Conservation (phyloP, 2,888 invertebrate species). For the Volucella inflata region DNA sequence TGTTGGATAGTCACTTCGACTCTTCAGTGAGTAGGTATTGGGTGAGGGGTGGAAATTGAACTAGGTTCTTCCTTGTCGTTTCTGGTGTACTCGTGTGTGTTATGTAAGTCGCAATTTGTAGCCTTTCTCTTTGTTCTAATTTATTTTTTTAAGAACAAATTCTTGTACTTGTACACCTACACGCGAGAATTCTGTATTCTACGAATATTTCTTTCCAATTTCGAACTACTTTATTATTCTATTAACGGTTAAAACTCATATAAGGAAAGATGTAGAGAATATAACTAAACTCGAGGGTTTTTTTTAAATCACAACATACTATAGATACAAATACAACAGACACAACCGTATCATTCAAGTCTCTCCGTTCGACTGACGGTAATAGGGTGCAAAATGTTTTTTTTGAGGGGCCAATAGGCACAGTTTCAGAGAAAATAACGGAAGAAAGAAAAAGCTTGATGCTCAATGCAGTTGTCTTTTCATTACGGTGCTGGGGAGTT, state of each 20-base stretch:
- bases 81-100: constrained; percentile 39
- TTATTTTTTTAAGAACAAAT: constrained; percentile 2
- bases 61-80: constrained; percentile 26
- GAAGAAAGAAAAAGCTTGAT: constrained; percentile 38
- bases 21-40: background rate
- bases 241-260: background rate
- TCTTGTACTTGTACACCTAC: constrained; percentile 10
- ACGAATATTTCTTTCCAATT: background rate
- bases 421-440: constrained; percentile 13
- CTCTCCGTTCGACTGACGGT: constrained; percentile 54
- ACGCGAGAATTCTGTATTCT: background rate
- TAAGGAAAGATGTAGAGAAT: constrained; percentile 11
- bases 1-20: constrained; percentile 16
- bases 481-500: background rate
- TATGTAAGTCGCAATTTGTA: constrained; percentile 69
- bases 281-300: constrained; percentile 2
- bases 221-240: background rate
- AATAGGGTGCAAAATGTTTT: constrained; percentile 9
- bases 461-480: constrained; percentile 38
- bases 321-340: background rate
- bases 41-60: constrained; percentile 22
- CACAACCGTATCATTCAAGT: constrained; percentile 51
- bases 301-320: constrained; percentile 26
- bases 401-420: constrained; percentile 25
- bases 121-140: constrained; percentile 43